Conservation (phyloP, 2,888 invertebrate genomes). For the Cerastis rubricosa region DNA sequence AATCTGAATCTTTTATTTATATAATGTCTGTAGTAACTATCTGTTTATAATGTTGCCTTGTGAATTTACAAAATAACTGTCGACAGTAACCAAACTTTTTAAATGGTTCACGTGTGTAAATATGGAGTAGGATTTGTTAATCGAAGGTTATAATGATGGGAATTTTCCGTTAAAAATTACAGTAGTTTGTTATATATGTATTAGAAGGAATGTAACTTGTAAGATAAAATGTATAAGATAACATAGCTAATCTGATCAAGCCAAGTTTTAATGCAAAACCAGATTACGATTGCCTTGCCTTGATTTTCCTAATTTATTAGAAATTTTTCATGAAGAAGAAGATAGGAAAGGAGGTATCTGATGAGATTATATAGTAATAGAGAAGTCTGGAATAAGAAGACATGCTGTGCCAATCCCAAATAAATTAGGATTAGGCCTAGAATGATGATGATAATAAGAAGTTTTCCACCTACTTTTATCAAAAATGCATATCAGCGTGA, state of each 20-base stretch:
- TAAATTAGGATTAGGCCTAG: too few relatives aligned
- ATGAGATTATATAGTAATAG: too few relatives aligned
- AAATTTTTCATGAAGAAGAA: too few relatives aligned
- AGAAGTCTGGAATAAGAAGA: too few relatives aligned
- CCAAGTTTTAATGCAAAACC: not conserved
- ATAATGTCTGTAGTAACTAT: conserved; percentile 32
- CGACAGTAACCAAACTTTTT: conserved; percentile 48
- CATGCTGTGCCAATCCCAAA: too few relatives aligned
- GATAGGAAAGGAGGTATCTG: too few relatives aligned
- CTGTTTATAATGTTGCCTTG: conserved; percentile 34
- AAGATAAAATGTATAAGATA: not conserved
- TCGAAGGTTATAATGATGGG: conserved; percentile 13
- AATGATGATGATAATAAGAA: too few relatives aligned
- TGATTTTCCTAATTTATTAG: not conserved
- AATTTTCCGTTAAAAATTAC: conserved; percentile 18
- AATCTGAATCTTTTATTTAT: conserved; percentile 56
- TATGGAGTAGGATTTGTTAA: conserved; percentile 7
- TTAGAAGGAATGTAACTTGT: not conserved
- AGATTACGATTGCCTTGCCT: not conserved
- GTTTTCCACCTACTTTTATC: too few relatives aligned
- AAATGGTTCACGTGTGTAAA: conserved; percentile 31
- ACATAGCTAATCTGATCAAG: not conserved
- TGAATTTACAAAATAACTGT: conserved; percentile 31
- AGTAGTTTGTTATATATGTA: not conserved
- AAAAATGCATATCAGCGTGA: too few relatives aligned